These are phyloP conservation scores for Melikaiella ostensackeni DNA, from an alignment of 2,888 invertebrate genomes.

Conservation along the genomic window DNA sequence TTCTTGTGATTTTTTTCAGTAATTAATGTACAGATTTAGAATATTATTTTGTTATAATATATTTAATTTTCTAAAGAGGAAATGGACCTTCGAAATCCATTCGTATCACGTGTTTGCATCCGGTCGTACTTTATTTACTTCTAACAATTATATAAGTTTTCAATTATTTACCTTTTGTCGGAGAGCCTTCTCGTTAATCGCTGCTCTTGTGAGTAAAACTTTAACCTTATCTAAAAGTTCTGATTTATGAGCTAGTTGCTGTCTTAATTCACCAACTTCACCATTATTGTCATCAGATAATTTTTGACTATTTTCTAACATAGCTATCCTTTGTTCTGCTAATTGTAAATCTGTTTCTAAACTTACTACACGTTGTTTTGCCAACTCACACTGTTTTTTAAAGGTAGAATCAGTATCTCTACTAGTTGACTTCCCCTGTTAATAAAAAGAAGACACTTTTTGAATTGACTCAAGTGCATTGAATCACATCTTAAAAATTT, in stretches of 20 bases:
- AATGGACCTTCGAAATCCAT: too few species aligned
- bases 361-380: slow-evolving; percentile 64
- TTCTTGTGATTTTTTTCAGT: too few species aligned
- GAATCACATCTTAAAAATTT: not conserved
- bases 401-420: slow-evolving; percentile 43
- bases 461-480: not conserved
- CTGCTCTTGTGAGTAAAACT: slow-evolving; percentile 81
- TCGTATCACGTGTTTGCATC: too few species aligned
- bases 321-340: slow-evolving; percentile 65
- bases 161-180: slow-evolving; percentile 79
- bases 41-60: too few species aligned
- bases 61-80: too few species aligned
- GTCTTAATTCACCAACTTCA: slow-evolving; percentile 79
- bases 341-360: slow-evolving; percentile 69
- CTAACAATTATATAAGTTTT: not conserved
- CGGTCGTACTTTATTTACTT: too few species aligned
- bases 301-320: slow-evolving; percentile 71
- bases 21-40: too few species aligned
- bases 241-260: slow-evolving; percentile 81
- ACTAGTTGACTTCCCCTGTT: slow-evolving; percentile 44
- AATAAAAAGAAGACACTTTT: not conserved
- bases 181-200: slow-evolving; percentile 82
- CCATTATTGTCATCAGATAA: slow-evolving; percentile 65
- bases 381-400: slow-evolving; percentile 62
- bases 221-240: slow-evolving; percentile 83